Evolutionary conservation across 1,140 invertebrate genomes (phyloP).

Genomic region (Amyelois transitella): DNA sequence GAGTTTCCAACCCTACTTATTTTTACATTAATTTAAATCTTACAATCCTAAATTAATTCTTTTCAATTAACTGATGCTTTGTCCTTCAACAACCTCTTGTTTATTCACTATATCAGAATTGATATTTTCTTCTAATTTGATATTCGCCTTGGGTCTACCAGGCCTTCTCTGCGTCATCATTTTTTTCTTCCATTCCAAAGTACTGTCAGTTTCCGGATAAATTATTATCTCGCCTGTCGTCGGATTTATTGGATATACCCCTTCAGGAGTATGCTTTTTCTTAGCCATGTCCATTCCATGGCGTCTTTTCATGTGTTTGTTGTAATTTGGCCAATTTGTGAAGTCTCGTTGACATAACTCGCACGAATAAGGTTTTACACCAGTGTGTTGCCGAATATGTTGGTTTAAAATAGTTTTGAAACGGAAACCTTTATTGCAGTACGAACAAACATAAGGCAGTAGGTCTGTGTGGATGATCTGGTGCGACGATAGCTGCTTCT

Average conservation of each 20-base stretch:
- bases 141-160: neutral
- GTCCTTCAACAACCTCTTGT: neutral
- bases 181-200: constrained; percentile 49
- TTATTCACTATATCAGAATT: neutral
- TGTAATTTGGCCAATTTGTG: constrained; percentile 85
- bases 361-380: constrained; percentile 77
- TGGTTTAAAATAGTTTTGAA: constrained; percentile 81
- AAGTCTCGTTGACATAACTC: constrained; percentile 80
- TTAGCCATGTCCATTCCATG: constrained; percentile 74
- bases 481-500: constrained; percentile 49
- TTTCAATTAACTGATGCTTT: neutral
- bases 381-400: constrained; percentile 80
- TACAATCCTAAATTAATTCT: too few species aligned
- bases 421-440: constrained; percentile 81
- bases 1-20: too few species aligned
- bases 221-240: constrained; percentile 45
- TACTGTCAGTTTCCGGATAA: constrained; percentile 32
- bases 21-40: too few species aligned
- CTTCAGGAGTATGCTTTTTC: constrained; percentile 57
- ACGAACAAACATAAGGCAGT: constrained; percentile 85
- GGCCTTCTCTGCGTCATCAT: constrained; percentile 43
- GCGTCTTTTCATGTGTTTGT: constrained; percentile 84
- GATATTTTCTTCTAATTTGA: neutral
- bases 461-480: constrained; percentile 86
- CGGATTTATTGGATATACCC: constrained; percentile 51